Evolutionary conservation across 2,113 vertebrate genomes (phyloP), one percentile per base, ranked within the genome.

Genomic region (Pseudopipra pipra): DNA sequence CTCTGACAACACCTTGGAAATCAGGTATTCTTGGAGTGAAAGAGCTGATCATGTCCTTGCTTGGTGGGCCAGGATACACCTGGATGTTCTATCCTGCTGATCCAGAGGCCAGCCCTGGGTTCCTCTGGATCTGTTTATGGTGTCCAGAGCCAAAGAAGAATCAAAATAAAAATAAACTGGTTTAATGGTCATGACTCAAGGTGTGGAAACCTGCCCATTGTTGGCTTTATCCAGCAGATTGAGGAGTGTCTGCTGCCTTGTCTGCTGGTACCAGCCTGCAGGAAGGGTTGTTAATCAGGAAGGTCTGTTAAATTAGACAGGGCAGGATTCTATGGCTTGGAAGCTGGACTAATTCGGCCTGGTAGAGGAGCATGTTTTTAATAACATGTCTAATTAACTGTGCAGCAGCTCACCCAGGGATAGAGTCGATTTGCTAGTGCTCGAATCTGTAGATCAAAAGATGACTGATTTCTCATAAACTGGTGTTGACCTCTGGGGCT

Each of bases 301-400:
- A 90, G 70, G 65, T 71, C 94, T 93, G 83, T 84, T 95, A 89
- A 66, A 93, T 96, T 95, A 84, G 94, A 30, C 77, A 82, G 92
- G 87, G 81, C 85, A 93, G 74, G 71, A 90, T 88, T 89, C 81
- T 79, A 78, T 82, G 94, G 67, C 89, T 78, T 91, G 93, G 91
- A 90, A 92, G 68, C 83, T 6, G 44, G 86, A 71, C 79, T 88
- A 73, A 84, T 78, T 86, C 84, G 43, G 51, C 6, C 87, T 43
- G 46, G 86, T 84, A 28, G 84, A 94, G 80, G 91, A 95, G 77
- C 65, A 31, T 92, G 90, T 74, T 93, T 93, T 94, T 96, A 95
- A 96, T 93, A 89, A 92, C 14, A 8, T 59, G 72, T 67, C 88
- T 89, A 84, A 92, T 97, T 90, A 96, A 89, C 72, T 86, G 82